phyloP scores from a whole-genome alignment of 2,113 vertebrate species.

The Periophthalmodon schlosseri region DNA sequence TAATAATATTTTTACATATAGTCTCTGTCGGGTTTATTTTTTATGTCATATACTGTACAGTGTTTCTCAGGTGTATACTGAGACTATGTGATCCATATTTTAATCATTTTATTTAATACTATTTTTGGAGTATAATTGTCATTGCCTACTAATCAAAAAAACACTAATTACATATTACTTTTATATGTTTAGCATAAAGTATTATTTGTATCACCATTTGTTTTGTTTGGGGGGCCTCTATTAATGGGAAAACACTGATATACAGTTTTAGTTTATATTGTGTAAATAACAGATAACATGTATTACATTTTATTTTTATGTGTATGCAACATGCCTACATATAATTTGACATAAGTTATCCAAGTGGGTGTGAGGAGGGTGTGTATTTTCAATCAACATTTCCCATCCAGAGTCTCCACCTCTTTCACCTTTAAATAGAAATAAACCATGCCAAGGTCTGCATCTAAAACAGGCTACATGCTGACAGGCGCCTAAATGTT shows the following conservation, averaged over 20 bases:
- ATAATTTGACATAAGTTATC: not conserved
- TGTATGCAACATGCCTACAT: not conserved
- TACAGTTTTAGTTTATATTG: too few relatives aligned
- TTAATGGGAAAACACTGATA: too few relatives aligned
- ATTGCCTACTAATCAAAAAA: too few relatives aligned
- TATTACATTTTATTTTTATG: not conserved
- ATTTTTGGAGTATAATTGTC: too few relatives aligned
- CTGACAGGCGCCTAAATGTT: not conserved
- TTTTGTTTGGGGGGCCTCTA: too few relatives aligned
- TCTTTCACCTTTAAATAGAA: not conserved
- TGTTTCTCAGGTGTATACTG: too few relatives aligned
- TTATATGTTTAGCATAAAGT: too few relatives aligned
- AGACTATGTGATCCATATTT: too few relatives aligned
- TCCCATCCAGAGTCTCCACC: not conserved
- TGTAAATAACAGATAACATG: too few relatives aligned
- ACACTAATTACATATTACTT: too few relatives aligned
- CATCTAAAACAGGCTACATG: not conserved
- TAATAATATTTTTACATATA: not conserved
- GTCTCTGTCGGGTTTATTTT: not conserved
- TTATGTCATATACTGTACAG: not conserved
- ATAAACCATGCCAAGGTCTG: not conserved
- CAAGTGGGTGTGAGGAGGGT: not conserved
- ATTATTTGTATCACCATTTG: too few relatives aligned
- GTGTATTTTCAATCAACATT: slow-evolving; percentile 1
- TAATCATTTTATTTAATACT: too few relatives aligned